Evolutionary conservation across 1,140 invertebrate genomes (phyloP).

Genomic region (Drosophila setifemur): DNA sequence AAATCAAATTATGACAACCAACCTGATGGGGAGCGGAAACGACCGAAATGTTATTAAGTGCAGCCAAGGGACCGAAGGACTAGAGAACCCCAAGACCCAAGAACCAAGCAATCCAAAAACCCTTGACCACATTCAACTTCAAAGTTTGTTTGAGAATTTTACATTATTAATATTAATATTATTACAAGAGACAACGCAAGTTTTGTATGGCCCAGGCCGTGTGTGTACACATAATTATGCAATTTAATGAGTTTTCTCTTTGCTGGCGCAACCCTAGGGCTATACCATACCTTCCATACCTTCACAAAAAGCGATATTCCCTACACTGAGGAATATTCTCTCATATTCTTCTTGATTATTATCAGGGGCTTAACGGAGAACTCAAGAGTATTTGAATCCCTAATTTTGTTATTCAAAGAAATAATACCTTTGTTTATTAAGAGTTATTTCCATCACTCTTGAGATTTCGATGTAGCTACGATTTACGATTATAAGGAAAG

Average conservation of each 20-base stretch:
- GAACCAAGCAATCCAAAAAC: constrained; percentile 35
- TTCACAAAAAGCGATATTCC: not conserved
- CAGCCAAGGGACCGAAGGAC: constrained; percentile 48
- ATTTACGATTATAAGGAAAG: too few species aligned
- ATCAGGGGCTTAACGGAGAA: too few species aligned
- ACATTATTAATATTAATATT: constrained; percentile 80
- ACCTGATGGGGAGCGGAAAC: constrained; percentile 28
- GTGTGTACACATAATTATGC: constrained; percentile 67
- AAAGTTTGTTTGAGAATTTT: constrained; percentile 54
- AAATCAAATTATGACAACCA: constrained; percentile 67
- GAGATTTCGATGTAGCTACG: too few species aligned
- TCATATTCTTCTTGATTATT: too few species aligned
- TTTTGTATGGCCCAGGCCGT: constrained; percentile 20
- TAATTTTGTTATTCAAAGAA: not conserved
- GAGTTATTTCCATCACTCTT: not conserved
- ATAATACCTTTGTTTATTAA: not conserved
- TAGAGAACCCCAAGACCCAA: constrained; percentile 3
- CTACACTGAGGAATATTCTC: not conserved
- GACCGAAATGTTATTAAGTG: constrained; percentile 68
- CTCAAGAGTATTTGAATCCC: too few species aligned
- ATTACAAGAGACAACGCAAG: constrained; percentile 52
- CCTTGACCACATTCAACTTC: constrained; percentile 55
- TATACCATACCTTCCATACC: too few species aligned
- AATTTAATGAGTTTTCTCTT: constrained; percentile 78
- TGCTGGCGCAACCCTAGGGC: constrained; percentile 28